Percentiles rank a stretch among this genome's conserved stretches.
These are phyloP conservation scores for Pelmatolapia mariae DNA, from an alignment of 2,113 vertebrate genomes.

Conservation along the genomic window DNA sequence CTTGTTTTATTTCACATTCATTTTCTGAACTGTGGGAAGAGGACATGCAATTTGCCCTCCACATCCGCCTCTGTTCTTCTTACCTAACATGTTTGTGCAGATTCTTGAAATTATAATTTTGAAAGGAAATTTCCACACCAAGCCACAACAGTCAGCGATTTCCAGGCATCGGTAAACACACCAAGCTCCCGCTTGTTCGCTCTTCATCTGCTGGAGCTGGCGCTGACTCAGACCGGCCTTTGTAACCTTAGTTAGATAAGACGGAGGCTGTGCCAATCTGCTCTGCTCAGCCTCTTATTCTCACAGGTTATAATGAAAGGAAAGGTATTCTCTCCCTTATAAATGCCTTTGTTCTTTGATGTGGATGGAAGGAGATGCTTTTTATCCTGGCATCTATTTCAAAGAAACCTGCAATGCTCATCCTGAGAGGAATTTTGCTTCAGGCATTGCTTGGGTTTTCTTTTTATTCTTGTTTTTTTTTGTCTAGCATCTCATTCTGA, in stretches of 20 bases:
- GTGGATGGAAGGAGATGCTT: slow-evolving; percentile 35
- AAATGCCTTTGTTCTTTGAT: slow-evolving; percentile 44
- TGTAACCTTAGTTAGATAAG: slow-evolving; percentile 40
- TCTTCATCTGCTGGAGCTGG: slow-evolving; percentile 15
- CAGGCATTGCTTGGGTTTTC: slow-evolving; percentile 38
- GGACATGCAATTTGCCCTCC: not conserved
- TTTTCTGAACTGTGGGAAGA: not conserved
- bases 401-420: slow-evolving; percentile 31
- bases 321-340: not conserved
- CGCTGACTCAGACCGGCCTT: not conserved
- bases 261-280: slow-evolving; percentile 5
- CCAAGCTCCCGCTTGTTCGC: slow-evolving; percentile 5
- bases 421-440: slow-evolving; percentile 56
- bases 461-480: not conserved
- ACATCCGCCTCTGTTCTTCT: not conserved
- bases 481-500: no score
- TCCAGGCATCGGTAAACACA: not conserved
- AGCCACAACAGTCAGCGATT: slow-evolving; percentile 27
- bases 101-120: slow-evolving; percentile 19
- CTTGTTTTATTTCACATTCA: not conserved
- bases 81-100: slow-evolving; percentile 31
- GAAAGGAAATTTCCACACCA: slow-evolving; percentile 16
- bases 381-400: slow-evolving; percentile 30
- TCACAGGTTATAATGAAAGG: slow-evolving; percentile 53
- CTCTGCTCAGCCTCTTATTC: slow-evolving; percentile 25